Evolutionary conservation across 2,888 invertebrate genomes (phyloP).

Genomic region (Dolichopus griseipennis): DNA sequence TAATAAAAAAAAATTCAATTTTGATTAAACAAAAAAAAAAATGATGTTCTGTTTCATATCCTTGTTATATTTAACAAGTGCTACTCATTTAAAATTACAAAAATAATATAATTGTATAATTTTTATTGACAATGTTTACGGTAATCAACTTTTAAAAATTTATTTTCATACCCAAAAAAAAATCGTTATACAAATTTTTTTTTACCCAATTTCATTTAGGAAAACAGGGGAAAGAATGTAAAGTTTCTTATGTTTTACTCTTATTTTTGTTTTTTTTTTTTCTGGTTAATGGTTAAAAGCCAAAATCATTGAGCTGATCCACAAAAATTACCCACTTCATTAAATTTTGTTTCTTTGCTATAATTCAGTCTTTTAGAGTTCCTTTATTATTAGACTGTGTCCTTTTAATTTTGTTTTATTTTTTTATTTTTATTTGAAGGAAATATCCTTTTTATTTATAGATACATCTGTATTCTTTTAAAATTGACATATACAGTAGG

Average conservation of each 20-base stretch:
- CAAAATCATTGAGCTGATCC: constrained; percentile 22
- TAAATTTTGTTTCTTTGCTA: constrained; percentile 29
- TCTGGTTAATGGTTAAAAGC: constrained; percentile 9
- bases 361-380: background rate
- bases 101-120: background rate
- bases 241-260: background rate
- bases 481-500: too few relatives aligned
- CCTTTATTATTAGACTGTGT: too few relatives aligned
- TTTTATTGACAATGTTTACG: background rate
- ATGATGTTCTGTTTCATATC: too few relatives aligned
- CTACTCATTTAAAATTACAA: too few relatives aligned
- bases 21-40: background rate
- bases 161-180: background rate
- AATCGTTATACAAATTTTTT: too few relatives aligned
- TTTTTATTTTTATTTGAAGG: background rate
- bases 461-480: too few relatives aligned
- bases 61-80: too few relatives aligned
- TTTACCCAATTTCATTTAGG: too few relatives aligned
- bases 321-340: constrained; percentile 43
- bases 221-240: too few relatives aligned
- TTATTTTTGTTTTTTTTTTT: constrained; percentile 12
- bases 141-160: background rate
- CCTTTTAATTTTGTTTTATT: background rate
- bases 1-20: background rate
- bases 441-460: too few relatives aligned